Evolutionary conservation across 92 coral and sea anemone species (phyloP).

Genomic region (Anthopleura xanthogrammica): DNA sequence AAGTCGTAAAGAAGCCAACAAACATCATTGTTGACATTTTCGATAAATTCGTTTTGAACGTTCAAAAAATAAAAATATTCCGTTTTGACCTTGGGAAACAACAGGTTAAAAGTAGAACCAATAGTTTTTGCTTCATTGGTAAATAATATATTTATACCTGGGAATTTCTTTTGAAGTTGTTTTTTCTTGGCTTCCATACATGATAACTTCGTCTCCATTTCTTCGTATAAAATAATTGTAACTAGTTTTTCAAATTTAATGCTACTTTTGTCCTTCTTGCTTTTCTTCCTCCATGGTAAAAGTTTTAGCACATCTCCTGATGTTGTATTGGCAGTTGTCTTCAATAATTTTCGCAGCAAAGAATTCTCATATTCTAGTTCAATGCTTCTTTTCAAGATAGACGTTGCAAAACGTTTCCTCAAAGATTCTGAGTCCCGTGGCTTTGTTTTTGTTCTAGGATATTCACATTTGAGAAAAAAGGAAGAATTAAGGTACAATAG

Average conservation of each 20-base stretch:
- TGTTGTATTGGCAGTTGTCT: too few relatives aligned
- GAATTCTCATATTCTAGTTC: too few relatives aligned
- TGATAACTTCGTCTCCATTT: background rate
- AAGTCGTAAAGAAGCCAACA: conserved; percentile 47
- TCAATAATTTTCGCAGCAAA: too few relatives aligned
- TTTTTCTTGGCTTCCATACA: background rate
- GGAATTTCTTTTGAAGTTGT: background rate
- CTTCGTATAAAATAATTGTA: conserved; percentile 5
- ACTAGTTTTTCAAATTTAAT: background rate
- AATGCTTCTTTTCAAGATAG: too few relatives aligned
- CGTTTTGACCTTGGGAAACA: conserved; percentile 27
- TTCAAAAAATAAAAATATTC: conserved; percentile 54
- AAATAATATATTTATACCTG: background rate
- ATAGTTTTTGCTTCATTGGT: background rate
- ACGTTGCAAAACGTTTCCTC: background rate
- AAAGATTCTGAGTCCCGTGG: background rate
- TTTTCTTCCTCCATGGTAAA: too few relatives aligned
- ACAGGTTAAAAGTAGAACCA: background rate
- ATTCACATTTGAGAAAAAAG: too few relatives aligned
- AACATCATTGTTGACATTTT: conserved; percentile 34
- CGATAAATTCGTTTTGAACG: conserved; percentile 10
- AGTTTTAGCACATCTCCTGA: too few relatives aligned
- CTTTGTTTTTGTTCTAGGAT: too few relatives aligned
- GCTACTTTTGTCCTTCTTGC: too few relatives aligned
- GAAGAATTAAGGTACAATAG: too few relatives aligned